Percentiles rank a stretch among this genome's conserved stretches.
Evolutionary conservation across 53 echinoderm and acorn worm genomes (phyloP).

Genomic region (Hippasteria phrygiana): DNA sequence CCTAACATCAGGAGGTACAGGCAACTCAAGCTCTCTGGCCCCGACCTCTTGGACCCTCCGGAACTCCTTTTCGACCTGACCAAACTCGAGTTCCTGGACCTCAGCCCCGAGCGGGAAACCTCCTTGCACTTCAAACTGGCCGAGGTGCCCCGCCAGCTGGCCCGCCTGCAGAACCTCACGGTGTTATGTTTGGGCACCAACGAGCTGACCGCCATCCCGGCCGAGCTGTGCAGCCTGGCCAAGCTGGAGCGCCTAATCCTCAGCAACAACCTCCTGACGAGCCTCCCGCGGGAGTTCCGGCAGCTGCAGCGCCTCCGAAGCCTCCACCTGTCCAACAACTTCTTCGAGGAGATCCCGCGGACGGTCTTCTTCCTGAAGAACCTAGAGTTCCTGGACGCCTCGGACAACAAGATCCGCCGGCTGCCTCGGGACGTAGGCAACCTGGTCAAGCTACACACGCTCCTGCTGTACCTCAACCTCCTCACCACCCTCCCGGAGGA

Average conservation of each 20-base stretch:
- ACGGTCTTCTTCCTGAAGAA: conserved; percentile 76
- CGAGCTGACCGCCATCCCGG: conserved; percentile 75
- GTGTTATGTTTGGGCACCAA: conserved; percentile 92
- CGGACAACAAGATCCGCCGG: conserved; percentile 81
- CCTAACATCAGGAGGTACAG: conserved; percentile 66
- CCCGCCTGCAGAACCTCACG: conserved; percentile 73
- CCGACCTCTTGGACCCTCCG: conserved; percentile 82
- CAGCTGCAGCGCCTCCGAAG: conserved; percentile 77
- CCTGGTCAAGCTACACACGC: conserved; percentile 72
- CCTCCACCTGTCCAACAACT: conserved; percentile 94
- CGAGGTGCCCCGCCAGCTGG: conserved; percentile 72
- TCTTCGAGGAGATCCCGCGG: conserved; percentile 78
- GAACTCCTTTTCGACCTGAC: conserved; percentile 73
- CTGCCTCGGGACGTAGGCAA: conserved; percentile 77
- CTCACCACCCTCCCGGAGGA: conserved; percentile 80
- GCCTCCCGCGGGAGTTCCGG: conserved; percentile 73
- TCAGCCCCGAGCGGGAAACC: conserved; percentile 88
- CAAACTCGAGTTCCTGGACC: conserved; percentile 80
- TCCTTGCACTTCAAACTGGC: conserved; percentile 74
- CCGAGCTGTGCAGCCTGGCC: conserved; percentile 75
- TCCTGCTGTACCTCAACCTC: conserved; percentile 81
- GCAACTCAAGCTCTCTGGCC: conserved; percentile 82
- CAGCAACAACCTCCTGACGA: conserved; percentile 92
- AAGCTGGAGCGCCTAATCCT: conserved; percentile 87
- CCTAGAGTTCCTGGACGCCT: conserved; percentile 85